These are phyloP conservation scores for Brienomyrus brachyistius DNA, from an alignment of 2,113 vertebrate genomes.

Conservation along the genomic window DNA sequence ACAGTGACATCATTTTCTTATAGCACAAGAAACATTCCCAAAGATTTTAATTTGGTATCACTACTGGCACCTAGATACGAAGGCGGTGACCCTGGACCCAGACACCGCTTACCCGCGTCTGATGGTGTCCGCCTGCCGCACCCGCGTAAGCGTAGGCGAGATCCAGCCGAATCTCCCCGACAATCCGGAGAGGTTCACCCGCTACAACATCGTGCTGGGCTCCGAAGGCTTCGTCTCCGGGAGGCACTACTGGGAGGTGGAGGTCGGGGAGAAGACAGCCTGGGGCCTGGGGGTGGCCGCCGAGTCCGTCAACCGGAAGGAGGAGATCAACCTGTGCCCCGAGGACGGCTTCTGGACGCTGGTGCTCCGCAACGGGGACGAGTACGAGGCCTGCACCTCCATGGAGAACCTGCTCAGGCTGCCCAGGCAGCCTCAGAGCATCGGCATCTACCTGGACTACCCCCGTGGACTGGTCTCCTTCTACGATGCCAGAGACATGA, in stretches of 20 bases:
- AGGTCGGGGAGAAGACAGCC: conserved; percentile 70
- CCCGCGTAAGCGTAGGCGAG: conserved; percentile 58
- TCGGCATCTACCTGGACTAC: conserved; percentile 72
- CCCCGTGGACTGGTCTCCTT: conserved; percentile 61
- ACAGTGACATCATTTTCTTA: background rate
- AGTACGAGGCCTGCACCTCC: conserved; percentile 67
- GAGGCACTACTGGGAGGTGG: conserved; percentile 77
- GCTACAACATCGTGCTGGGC: conserved; percentile 70
- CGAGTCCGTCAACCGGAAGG: conserved; percentile 63
- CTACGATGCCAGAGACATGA: conserved; percentile 69
- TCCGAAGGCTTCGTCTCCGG: conserved; percentile 52
- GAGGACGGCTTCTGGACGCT: conserved; percentile 74
- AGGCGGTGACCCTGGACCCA: conserved; percentile 59
- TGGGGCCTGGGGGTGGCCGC: conserved; percentile 74
- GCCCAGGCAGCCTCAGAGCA: conserved; percentile 38
- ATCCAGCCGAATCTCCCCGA: conserved; percentile 56
- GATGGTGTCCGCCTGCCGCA: conserved; percentile 61
- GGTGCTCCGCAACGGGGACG: conserved; percentile 53
- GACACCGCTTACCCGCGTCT: conserved; percentile 73
- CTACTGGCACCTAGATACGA: conserved; percentile 32
- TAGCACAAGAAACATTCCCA: background rate
- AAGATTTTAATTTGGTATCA: background rate
- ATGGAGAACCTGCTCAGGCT: conserved; percentile 58
- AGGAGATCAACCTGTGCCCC: conserved; percentile 67
- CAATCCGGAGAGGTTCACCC: conserved; percentile 63